Conservation (phyloP, 2,888 invertebrate genomes). For the Xylophagus ater region DNA sequence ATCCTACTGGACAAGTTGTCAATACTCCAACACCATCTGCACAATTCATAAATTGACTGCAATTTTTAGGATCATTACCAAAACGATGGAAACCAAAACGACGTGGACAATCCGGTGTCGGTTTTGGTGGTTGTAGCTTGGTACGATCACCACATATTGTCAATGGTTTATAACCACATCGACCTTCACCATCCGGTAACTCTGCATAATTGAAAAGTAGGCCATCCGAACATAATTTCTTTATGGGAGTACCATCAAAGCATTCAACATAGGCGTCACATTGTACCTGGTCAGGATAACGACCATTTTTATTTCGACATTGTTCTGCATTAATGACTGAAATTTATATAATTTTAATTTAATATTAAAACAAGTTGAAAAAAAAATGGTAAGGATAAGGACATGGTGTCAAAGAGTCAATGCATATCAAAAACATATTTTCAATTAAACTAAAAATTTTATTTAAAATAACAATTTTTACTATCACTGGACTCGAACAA, state of each 20-base stretch:
- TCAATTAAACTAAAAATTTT: neutral
- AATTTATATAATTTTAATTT: constrained; percentile 1
- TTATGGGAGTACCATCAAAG: constrained; percentile 55
- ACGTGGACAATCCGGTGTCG: constrained; percentile 63
- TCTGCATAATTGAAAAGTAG: constrained; percentile 61
- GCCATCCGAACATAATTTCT: constrained; percentile 73
- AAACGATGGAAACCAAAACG: constrained; percentile 52
- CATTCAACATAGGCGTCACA: constrained; percentile 68
- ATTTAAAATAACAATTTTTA: neutral
- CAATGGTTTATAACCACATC: constrained; percentile 76
- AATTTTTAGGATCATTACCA: constrained; percentile 51
- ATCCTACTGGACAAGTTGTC: constrained; percentile 71
- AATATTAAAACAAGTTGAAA: neutral
- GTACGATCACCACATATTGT: constrained; percentile 63
- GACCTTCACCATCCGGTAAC: constrained; percentile 53
- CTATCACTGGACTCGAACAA: neutral
- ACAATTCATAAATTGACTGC: constrained; percentile 71
- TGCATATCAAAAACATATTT: neutral
- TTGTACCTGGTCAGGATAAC: constrained; percentile 54
- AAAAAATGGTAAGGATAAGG: neutral
- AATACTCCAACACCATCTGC: constrained; percentile 61
- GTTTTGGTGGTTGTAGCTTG: constrained; percentile 44
- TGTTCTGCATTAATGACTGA: constrained; percentile 23
- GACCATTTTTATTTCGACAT: constrained; percentile 57
- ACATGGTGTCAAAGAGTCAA: neutral